phyloP scores from a whole-genome alignment of 1,140 invertebrate species.

The Calycopis cecrops region DNA sequence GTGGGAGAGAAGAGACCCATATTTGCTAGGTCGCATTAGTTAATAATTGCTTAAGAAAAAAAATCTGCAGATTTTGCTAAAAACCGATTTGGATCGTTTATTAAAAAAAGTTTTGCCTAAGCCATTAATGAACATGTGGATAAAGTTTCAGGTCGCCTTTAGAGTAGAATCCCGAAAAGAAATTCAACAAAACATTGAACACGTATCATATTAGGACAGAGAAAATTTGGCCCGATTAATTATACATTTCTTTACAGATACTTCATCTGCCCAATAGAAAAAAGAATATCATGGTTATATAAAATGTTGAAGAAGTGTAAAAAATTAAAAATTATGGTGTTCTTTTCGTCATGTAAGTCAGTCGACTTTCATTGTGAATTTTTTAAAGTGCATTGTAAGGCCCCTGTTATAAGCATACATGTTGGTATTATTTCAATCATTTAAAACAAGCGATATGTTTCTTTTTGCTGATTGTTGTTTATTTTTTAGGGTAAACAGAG shows the following conservation, averaged over 20 bases:
- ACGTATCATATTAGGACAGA: too few relatives aligned
- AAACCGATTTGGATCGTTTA: too few relatives aligned
- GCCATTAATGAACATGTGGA: too few relatives aligned
- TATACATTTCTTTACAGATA: conserved; percentile 43
- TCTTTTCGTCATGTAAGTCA: conserved; percentile 89
- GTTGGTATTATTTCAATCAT: conserved; percentile 75
- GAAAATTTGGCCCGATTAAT: conserved; percentile 80
- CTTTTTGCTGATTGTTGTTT: background rate
- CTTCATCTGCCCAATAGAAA: conserved; percentile 83
- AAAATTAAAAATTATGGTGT: conserved; percentile 91
- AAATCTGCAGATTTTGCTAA: too few relatives aligned
- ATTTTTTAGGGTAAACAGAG: conserved; percentile 85
- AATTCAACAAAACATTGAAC: too few relatives aligned
- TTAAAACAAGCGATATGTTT: background rate
- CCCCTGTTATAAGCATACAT: conserved; percentile 85
- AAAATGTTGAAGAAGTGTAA: conserved; percentile 87
- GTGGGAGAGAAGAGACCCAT: too few relatives aligned
- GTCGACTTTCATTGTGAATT: conserved; percentile 90
- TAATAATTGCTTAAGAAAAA: too few relatives aligned
- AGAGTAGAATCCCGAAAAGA: too few relatives aligned
- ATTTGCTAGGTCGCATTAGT: too few relatives aligned
- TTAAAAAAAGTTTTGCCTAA: too few relatives aligned
- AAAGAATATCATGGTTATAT: conserved; percentile 85
- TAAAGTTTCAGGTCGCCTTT: too few relatives aligned
- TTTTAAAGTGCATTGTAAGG: conserved; percentile 52